A percentile compares a stretch with the other conserved stretches of the same genome.
phyloP scores from a whole-genome alignment of 2,113 vertebrate species.

The Bungarus multicinctus region DNA sequence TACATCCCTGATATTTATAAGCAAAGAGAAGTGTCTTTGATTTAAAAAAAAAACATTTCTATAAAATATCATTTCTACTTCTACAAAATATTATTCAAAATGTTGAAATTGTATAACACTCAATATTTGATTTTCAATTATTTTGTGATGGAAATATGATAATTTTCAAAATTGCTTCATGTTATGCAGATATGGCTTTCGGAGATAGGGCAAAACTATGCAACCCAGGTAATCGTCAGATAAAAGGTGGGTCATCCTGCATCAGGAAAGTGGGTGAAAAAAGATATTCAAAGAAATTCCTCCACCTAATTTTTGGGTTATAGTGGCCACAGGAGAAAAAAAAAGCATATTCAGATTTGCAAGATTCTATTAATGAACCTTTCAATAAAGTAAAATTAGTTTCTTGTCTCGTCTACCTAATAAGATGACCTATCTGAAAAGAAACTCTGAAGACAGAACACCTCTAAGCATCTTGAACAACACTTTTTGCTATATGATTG shows the following conservation, averaged over 20 bases:
- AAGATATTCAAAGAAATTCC: not conserved
- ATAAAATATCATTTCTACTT: not conserved
- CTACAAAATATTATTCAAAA: not conserved
- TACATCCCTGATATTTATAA: not conserved
- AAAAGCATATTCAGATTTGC: not conserved
- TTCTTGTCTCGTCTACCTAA: not conserved
- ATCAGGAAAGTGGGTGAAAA: not conserved
- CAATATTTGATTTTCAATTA: not conserved
- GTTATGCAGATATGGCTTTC: not conserved
- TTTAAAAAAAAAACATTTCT: not conserved
- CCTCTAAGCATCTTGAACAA: not conserved
- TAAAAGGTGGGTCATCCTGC: not conserved
- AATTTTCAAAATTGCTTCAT: not conserved
- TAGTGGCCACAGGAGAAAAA: not conserved
- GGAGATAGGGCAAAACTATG: not conserved
- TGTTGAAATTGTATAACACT: not conserved
- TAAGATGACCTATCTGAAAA: not conserved
- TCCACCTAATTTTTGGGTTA: not conserved
- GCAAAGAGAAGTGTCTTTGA: not conserved
- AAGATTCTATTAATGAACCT: not conserved
- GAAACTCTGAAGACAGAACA: not conserved
- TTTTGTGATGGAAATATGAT: not conserved
- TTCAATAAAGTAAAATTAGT: not conserved
- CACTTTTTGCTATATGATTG: not conserved
- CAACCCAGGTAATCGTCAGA: not conserved